Percentiles rank a stretch among this genome's conserved stretches.
Conservation (phyloP, 2,888 invertebrate species). For the Scaptomyza cyrtandrae region DNA sequence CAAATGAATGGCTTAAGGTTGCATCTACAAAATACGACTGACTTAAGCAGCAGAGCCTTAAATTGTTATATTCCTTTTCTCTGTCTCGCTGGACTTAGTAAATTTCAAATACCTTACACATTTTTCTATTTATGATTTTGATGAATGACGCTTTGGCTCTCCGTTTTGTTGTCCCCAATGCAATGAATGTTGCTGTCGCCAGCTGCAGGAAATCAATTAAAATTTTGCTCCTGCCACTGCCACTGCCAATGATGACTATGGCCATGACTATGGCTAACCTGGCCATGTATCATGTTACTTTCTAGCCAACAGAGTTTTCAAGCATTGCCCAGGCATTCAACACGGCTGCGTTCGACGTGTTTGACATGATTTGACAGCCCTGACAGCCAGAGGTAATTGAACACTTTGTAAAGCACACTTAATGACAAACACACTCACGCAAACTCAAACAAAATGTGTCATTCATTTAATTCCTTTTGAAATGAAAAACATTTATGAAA, state of each 20-base stretch:
- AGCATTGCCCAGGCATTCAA: conserved; percentile 35
- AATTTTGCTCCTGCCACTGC: conserved; percentile 56
- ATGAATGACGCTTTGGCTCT: conserved; percentile 51
- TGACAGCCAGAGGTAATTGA: conserved; percentile 68
- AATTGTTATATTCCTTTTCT: conserved; percentile 32
- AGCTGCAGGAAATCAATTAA: conserved; percentile 74
- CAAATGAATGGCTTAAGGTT: not conserved
- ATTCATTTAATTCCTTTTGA: not conserved
- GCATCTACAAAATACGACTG: conserved; percentile 24
- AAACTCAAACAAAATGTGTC: not conserved
- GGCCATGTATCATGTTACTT: conserved; percentile 30
- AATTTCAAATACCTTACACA: not conserved
- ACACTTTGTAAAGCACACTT: conserved; percentile 62
- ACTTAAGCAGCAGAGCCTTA: conserved; percentile 51
- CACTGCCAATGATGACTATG: conserved; percentile 11
- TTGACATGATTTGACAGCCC: conserved; percentile 32
- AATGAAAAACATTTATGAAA: conserved; percentile 3
- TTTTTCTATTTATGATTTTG: conserved; percentile 1
- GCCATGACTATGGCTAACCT: conserved; percentile 20
- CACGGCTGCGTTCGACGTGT: conserved; percentile 35
- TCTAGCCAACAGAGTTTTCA: conserved; percentile 24
- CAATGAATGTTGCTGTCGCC: conserved; percentile 16
- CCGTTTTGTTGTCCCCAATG: conserved; percentile 9
- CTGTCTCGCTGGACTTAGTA: not conserved
- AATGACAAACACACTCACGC: conserved; percentile 34